A percentile compares a stretch with the other conserved stretches of the same genome.
These are phyloP conservation scores for Eupithecia abbreviata DNA, from an alignment of 2,888 invertebrate genomes.

Conservation along the genomic window DNA sequence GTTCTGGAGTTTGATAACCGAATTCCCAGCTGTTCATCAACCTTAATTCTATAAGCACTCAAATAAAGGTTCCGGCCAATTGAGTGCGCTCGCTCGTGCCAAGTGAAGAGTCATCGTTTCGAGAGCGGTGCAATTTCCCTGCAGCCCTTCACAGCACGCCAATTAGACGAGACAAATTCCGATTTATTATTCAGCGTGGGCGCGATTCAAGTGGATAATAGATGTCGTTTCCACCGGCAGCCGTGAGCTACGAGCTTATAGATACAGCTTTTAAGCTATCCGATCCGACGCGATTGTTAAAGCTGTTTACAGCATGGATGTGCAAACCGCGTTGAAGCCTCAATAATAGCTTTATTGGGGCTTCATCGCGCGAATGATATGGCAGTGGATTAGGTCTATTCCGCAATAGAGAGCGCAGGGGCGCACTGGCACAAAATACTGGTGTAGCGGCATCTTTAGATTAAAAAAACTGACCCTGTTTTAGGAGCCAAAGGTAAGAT, in stretches of 20 bases:
- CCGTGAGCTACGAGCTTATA: conserved; percentile 35
- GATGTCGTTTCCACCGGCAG: conserved; percentile 53
- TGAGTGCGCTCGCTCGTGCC: conserved; percentile 50
- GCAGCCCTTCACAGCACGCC: conserved; percentile 69
- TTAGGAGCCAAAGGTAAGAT: not conserved
- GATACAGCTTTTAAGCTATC: conserved; percentile 1
- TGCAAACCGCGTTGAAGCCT: not conserved
- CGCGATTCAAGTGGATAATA: conserved; percentile 65
- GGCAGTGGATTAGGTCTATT: not conserved
- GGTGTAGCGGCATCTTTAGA: not conserved
- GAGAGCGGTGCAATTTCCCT: conserved; percentile 72
- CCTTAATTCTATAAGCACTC: conserved; percentile 6
- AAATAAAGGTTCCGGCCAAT: conserved; percentile 68
- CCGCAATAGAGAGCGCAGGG: not conserved
- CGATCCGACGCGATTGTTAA: conserved; percentile 1
- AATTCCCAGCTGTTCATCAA: not conserved
- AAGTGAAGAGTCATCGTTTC: conserved; percentile 62
- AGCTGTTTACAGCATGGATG: not conserved
- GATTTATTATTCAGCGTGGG: conserved; percentile 71
- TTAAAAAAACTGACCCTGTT: not conserved
- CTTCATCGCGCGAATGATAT: not conserved
- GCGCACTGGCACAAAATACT: not conserved
- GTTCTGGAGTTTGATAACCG: not conserved
- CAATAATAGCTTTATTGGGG: not conserved
- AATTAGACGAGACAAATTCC: conserved; percentile 75